Base-by-base conservation (phyloP, 64 coral and sea anemone genomes). In the Acropora yongei region DNA sequence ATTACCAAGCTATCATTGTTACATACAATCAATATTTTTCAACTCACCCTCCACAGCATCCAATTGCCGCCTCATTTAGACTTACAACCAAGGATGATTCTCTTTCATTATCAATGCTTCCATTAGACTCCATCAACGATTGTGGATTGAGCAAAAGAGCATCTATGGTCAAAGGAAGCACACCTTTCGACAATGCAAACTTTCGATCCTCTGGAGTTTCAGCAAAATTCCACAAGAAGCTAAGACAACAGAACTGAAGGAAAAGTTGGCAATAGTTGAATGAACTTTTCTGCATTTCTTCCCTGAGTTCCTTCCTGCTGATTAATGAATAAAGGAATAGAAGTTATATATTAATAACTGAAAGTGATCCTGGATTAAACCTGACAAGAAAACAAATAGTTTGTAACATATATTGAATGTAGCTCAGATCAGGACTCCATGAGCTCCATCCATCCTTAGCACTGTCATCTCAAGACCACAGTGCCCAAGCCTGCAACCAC, bases 31-130 rank as follows among this genome's bases (percentile, higher is more conserved):
- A 19, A 41, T 68, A 68, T 1, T 50, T 13, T 55, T 57, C 9
- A 47, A 80, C 92, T 77, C 53, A 94, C 92, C 87, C 87, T 55
- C 55, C 87, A 76, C 80, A 74, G 76, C 92, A 94, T 40, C 92
- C 92, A 89, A 89, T 84, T 47, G 92, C 87, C n/a, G 63, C 74
- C n/a, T 94, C 92, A 84, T 94, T 94, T n/a, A 94, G 71, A 77
- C 65, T 43, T 44, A 78, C 63, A 5, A 48, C 58, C 87, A 78
- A 11, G 7, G 57, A 57, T 30, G 30, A 30, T 30, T 30, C 30
- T 30, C 10, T 55, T 55, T 1, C 51, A 6, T 10, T 1, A 17
- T 89, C 72, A 30, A 68, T 57, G 77, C 44, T 19, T 40, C 18
- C 2, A 4, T 57, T 72, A 84, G 19, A 69, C 18, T 77, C 69